Conservation (phyloP, 1,140 invertebrate genomes). For the Leptopilina clavipes region DNA sequence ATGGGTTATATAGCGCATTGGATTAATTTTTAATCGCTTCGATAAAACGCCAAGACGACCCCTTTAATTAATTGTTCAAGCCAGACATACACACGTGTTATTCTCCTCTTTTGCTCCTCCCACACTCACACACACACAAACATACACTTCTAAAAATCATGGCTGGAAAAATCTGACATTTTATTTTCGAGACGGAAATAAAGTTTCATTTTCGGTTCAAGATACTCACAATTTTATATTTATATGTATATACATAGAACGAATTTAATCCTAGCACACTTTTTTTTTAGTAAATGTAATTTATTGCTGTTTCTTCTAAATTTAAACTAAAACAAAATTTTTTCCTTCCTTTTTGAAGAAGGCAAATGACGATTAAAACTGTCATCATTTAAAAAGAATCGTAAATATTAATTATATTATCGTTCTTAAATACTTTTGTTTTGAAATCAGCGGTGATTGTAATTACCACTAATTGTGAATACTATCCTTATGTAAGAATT, state of each 20-base stretch:
- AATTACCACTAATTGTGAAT: too few species aligned
- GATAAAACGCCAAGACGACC: slow-evolving; percentile 43
- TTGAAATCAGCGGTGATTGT: too few species aligned
- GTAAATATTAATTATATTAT: too few species aligned
- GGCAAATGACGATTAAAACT: too few species aligned
- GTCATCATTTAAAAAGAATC: too few species aligned
- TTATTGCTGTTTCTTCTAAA: too few species aligned
- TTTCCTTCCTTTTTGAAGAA: too few species aligned
- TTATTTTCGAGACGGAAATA: background rate
- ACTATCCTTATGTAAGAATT: too few species aligned
- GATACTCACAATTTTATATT: background rate
- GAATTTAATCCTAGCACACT: too few species aligned
- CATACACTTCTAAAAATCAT: background rate
- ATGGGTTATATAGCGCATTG: background rate
- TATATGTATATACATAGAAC: background rate
- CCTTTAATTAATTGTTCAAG: slow-evolving; percentile 48
- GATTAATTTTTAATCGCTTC: slow-evolving; percentile 53
- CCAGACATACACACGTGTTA: slow-evolving; percentile 35
- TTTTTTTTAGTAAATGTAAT: too few species aligned
- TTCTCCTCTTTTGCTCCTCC: background rate
- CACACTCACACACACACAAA: background rate
- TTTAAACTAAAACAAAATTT: too few species aligned
- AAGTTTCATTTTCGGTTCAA: background rate
- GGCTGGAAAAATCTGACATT: slow-evolving; percentile 9
- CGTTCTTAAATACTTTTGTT: too few species aligned